These are phyloP conservation scores for Eulimnadia texana DNA, from an alignment of 1,140 invertebrate genomes.

Conservation along the genomic window DNA sequence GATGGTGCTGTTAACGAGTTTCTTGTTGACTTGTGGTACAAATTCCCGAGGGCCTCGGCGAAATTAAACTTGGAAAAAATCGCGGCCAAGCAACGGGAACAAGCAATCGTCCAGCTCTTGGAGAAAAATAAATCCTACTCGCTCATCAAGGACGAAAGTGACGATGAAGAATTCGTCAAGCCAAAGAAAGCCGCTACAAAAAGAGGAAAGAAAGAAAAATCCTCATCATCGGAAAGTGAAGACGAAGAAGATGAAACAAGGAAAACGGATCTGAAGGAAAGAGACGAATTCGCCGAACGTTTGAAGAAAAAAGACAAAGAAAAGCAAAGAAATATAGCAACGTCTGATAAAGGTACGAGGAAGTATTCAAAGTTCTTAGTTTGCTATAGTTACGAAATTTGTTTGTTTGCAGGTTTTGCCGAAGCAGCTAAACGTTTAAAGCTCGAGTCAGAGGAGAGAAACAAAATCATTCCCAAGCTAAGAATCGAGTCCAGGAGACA, in stretches of 20 bases:
- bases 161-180: slow-evolving; percentile 22
- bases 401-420: slow-evolving; percentile 51
- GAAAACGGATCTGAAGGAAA: slow-evolving; percentile 66
- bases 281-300: slow-evolving; percentile 85
- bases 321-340: slow-evolving; percentile 30
- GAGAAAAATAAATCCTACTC: slow-evolving; percentile 31
- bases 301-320: slow-evolving; percentile 80
- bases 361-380: background rate
- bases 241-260: slow-evolving; percentile 42
- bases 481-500: slow-evolving; percentile 79
- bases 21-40: slow-evolving; percentile 27
- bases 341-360: background rate
- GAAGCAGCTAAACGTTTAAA: slow-evolving; percentile 86
- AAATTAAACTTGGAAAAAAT: slow-evolving; percentile 6
- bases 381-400: background rate
- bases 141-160: slow-evolving; percentile 30
- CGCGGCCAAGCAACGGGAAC: slow-evolving; percentile 22
- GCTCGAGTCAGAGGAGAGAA: slow-evolving; percentile 65
- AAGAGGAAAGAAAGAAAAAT: slow-evolving; percentile 19
- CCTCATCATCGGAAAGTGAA: slow-evolving; percentile 19
- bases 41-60: slow-evolving; percentile 22
- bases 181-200: slow-evolving; percentile 19
- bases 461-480: slow-evolving; percentile 72
- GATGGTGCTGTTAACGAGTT: slow-evolving; percentile 25
- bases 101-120: slow-evolving; percentile 26